Evolutionary conservation across 2,888 invertebrate genomes (phyloP), one percentile per base, ranked within the genome.

Genomic region (Drosophila meridiana): DNA sequence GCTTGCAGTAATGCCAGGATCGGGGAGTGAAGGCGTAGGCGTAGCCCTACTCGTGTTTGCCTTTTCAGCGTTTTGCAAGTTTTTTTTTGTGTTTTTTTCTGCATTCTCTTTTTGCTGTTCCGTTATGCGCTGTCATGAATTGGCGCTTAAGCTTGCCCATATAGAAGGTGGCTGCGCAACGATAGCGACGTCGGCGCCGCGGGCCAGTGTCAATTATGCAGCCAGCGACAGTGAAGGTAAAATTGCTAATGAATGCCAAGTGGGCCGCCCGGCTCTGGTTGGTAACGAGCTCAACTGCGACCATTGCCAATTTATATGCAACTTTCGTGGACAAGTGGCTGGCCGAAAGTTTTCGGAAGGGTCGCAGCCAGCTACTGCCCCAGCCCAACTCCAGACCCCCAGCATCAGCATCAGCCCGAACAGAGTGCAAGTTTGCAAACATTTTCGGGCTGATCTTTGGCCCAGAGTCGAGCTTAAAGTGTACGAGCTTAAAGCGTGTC

Each of bases 81-180:
- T 60, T 34, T 34, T 66, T 45, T 26, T 43, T 45, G 64, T 20
- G 8, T 3, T 43, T 62, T 62, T n/a, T 48, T 65, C 66, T 45
- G 3, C 20, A 9, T 48, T 65, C 66, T 45, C 1, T 26, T 48
- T 60, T 69, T 72, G n/a, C 97, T 96, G 76, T 95, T 95, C 83
- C 70, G 61, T 42, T 69, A 58, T 58, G 64, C 74, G 52, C 82
- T 73, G 82, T 65, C 83, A 80, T 76, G 70, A 86, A 80, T 83
- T 73, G 89, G 73, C 77, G 74, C 71, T 80, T 56, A 79, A 66
- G 64, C 60, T 45, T 30, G 64, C 50, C 72, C 57, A 61, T 50
- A 56, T 42, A 76, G 65, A 78, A 80, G 81, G 70, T 72, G 70
- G 58, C 48, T 40, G 55, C 42, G 36, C 47, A 47, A 67, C 58